Evolutionary conservation across 2,113 vertebrate species (phyloP), one percentile per base, ranked within the genome.

Genomic region (Passer domesticus): DNA sequence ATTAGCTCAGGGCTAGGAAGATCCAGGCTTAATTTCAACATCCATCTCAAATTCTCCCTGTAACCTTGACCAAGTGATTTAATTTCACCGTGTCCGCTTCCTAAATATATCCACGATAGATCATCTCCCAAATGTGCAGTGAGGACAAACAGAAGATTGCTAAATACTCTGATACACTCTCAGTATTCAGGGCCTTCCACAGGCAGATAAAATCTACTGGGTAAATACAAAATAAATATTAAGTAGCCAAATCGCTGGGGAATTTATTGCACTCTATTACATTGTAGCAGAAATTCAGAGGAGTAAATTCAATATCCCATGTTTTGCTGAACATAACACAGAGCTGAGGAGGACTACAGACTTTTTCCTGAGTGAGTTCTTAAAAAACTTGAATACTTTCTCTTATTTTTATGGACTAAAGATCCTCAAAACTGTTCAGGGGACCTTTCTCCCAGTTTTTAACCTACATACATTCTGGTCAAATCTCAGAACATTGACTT

Each of bases 11-110:
- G 50, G 47, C 78, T 39, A 35, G 41, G 66, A 66, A 82, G 91
- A 95, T 39, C 59, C 31, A 87, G 63, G 66, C 83, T 85, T 79
- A 46, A 87, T 83, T 92, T 91, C 75, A 92, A 52, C 81, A 91
- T 88, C 78, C 82, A 85, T 85, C 63, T 59, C 79, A 59, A 47
- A 80, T 88, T 83, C 86, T 95, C 50, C 88, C 79, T 4, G 28
- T 88, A 92, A 94, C 95, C 90, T 88, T 86, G 76, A 86, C 86
- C 79, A 27, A 92, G 83, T 55, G 76, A 92, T 89, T 90, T 53
- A 62, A 63, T 90, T 90, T 92, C 90, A 64, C 79, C 15, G 0
- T 28, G 72, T 58, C 76, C 2, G 0, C 70, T 88, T 63, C 68
- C 76, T 88, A 59, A 27, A 49, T 35, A 52, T 10, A 72, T 6